Conservation (phyloP, 1,140 invertebrate species). For the Orius laevigatus region DNA sequence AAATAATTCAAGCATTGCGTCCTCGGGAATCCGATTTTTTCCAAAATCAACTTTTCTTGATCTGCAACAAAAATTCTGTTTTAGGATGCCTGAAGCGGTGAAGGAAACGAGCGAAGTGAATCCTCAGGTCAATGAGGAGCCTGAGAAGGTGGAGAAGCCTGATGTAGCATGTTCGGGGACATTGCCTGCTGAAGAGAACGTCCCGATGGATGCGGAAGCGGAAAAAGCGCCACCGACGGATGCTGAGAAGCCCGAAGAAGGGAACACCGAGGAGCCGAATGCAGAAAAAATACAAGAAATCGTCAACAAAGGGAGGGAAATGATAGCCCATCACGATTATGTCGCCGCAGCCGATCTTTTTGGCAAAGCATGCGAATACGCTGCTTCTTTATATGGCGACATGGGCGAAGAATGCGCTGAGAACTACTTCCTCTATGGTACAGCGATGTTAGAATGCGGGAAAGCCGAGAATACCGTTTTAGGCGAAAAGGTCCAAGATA, state of each 20-base stretch:
- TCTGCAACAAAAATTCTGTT: constrained; percentile 32
- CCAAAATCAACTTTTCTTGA: constrained; percentile 47
- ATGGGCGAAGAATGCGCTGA: constrained; percentile 62
- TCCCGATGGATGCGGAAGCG: neutral
- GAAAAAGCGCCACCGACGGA: neutral
- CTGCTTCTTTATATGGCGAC: constrained; percentile 55
- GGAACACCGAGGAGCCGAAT: constrained; percentile 2
- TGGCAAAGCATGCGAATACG: constrained; percentile 53
- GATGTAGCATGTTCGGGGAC: neutral
- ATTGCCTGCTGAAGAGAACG: neutral
- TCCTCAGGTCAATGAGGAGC: neutral
- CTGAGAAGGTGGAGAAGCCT: neutral
- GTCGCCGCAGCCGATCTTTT: constrained; percentile 52
- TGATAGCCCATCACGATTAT: constrained; percentile 60
- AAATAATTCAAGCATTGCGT: constrained; percentile 62
- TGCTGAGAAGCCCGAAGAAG: neutral
- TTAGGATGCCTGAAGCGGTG: constrained; percentile 12
- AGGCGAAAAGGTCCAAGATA: constrained; percentile 38
- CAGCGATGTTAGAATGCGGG: constrained; percentile 61
- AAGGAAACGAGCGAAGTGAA: constrained; percentile 8
- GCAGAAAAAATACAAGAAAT: constrained; percentile 33
- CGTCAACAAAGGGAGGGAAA: constrained; percentile 33
- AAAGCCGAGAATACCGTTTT: constrained; percentile 65
- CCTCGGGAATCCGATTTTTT: constrained; percentile 47
- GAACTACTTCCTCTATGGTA: constrained; percentile 63